These are phyloP conservation scores for Collichthys lucidus DNA, from an alignment of 2,113 vertebrate species.

Conservation along the genomic window DNA sequence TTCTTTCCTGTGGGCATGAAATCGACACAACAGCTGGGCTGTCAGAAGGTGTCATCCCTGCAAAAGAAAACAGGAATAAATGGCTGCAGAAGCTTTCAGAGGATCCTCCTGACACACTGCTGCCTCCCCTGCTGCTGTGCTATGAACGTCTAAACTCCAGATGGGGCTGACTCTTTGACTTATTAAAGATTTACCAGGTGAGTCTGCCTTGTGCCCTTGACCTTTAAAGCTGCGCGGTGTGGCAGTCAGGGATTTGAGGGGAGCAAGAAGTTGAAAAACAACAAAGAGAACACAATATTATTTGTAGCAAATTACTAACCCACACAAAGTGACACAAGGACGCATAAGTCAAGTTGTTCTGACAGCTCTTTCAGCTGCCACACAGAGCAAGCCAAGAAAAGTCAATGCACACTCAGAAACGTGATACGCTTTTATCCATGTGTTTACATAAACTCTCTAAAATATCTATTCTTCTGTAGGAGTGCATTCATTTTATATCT, in stretches of 20 bases:
- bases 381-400: conserved; percentile 25
- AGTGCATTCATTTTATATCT: not conserved
- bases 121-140: conserved; percentile 48
- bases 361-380: conserved; percentile 63
- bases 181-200: conserved; percentile 73
- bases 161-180: conserved; percentile 55
- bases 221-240: conserved; percentile 49
- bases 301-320: conserved; percentile 72
- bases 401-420: not conserved
- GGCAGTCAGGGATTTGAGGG: conserved; percentile 29
- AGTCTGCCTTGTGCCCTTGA: conserved; percentile 54
- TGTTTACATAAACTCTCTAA: no score
- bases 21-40: conserved; percentile 69
- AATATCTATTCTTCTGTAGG: not conserved
- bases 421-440: no score
- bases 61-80: conserved; percentile 42
- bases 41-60: conserved; percentile 64
- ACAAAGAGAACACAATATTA: conserved; percentile 61
- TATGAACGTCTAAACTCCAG: conserved; percentile 68
- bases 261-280: conserved; percentile 57
- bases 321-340: conserved; percentile 65
- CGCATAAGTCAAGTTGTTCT: conserved; percentile 58
- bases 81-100: conserved; percentile 53
- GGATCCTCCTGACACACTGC: conserved; percentile 55
- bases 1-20: conserved; percentile 48